Base-by-base conservation (phyloP, 2,113 vertebrate species). In the Delphinapterus leucas region DNA sequence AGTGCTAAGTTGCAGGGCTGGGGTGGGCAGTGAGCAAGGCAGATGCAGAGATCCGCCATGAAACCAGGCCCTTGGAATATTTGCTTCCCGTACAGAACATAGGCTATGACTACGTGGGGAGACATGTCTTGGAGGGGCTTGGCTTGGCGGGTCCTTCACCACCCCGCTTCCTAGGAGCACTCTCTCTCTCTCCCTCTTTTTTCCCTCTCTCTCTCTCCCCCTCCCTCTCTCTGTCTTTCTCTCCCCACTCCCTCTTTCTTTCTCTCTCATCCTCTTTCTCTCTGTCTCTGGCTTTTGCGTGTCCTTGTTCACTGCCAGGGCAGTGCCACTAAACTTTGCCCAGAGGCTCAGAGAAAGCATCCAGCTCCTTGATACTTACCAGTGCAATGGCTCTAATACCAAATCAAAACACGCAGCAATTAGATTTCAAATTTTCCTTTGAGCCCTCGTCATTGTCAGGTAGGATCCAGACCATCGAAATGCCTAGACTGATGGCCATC, bases 331-430 rank as follows among this genome's bases (percentile, higher is more conserved):
- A 92, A 98, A 97, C 96, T 98, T 97, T 97, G 97, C 96, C 85
- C 85, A 97, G 86, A 95, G 93, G 95, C 90, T 97, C 96, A 96
- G 82, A 79, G 93, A 93, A 36, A n/a, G 70, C 92, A 76, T 93
- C 88, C 82, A 95, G 93, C 81, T 95, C 82, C 55, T 63, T 98
- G 98, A 94, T 96, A 98, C 98, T 98, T 97, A 95, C 97, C 91
- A 3, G 97, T 23, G 63, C 58, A 84, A 68, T 10, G 18, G 71
- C 63, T 38, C 86, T 96, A 96, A 96, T 94, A 70, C 93, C 93
- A 91, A 96, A 87, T 31, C 88, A 41, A 96, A 97, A 94, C 86
- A 95, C 68, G 55, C 71, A 31, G 86, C 96, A 94, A 84, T 98
- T 97, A 95, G 93, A 95, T 95, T 95, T 93, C 65, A 61, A 13